Conservation (phyloP, 2,797 vertebrate species). For the Pygocentrus nattereri region DNA sequence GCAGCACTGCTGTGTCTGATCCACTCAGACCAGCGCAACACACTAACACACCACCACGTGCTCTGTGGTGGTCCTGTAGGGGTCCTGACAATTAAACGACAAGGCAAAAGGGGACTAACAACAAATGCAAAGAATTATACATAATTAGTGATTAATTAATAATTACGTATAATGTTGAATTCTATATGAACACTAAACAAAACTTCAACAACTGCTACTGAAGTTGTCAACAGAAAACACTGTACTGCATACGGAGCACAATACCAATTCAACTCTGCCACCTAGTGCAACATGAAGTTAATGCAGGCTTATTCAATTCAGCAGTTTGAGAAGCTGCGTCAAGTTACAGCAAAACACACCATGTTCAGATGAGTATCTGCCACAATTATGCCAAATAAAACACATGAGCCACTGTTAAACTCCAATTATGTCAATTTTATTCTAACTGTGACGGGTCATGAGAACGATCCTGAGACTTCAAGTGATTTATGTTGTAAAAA, state of each 20-base stretch:
- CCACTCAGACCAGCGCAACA: too few relatives aligned
- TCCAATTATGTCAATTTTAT: neutral
- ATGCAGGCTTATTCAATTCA: constrained; percentile 4
- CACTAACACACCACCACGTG: too few relatives aligned
- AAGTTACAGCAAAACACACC: too few relatives aligned
- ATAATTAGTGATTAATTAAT: too few relatives aligned
- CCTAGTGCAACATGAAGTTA: constrained; percentile 54
- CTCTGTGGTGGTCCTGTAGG: too few relatives aligned
- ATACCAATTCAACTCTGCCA: constrained; percentile 59
- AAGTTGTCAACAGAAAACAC: neutral
- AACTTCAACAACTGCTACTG: constrained; percentile 16
- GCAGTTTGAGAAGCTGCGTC: too few relatives aligned
- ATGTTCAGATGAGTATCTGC: neutral
- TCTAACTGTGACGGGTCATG: neutral
- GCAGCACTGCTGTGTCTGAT: too few relatives aligned
- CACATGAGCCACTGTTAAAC: neutral
- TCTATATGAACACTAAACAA: constrained; percentile 31
- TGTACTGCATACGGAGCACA: neutral
- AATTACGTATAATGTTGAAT: too few relatives aligned
- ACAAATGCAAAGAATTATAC: too few relatives aligned
- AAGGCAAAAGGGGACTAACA: too few relatives aligned
- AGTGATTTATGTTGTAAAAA: neutral
- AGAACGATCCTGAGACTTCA: neutral
- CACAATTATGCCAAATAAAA: neutral
- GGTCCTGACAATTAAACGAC: too few relatives aligned